Percentiles rank a stretch among this genome's conserved stretches.
Evolutionary conservation across 2,888 invertebrate species (phyloP).

Genomic region (Sesia bembeciformis): DNA sequence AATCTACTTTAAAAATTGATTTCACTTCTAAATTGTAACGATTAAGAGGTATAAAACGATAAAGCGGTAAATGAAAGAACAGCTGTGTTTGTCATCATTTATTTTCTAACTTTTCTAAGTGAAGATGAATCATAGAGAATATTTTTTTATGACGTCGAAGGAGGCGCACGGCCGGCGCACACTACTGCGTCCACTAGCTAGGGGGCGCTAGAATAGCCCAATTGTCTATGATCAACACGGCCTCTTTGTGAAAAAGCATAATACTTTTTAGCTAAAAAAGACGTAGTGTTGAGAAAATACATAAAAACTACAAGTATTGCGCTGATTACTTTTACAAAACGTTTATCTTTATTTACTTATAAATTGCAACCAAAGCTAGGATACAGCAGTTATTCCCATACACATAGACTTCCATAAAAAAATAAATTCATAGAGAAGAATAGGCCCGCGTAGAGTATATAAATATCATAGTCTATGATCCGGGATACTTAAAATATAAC

Average conservation of each 20-base stretch:
- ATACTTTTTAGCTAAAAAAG: slow-evolving; percentile 19
- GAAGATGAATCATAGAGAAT: slow-evolving; percentile 62
- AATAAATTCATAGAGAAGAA: neutral
- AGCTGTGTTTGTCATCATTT: slow-evolving; percentile 68
- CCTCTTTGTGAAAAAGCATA: slow-evolving; percentile 15
- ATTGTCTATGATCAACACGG: slow-evolving; percentile 11
- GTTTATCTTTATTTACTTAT: slow-evolving; percentile 45
- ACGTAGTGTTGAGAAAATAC: slow-evolving; percentile 35
- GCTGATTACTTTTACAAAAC: slow-evolving; percentile 36
- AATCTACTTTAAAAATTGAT: slow-evolving; percentile 40
- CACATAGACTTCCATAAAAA: neutral
- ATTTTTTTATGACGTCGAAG: slow-evolving; percentile 46
- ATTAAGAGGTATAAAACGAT: slow-evolving; percentile 43
- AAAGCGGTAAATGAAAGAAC: slow-evolving; percentile 71
- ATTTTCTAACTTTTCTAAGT: slow-evolving; percentile 66
- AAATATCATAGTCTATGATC: slow-evolving; percentile 2
- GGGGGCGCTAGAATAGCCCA: slow-evolving; percentile 39
- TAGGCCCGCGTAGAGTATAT: neutral
- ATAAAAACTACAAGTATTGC: slow-evolving; percentile 30
- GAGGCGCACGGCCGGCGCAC: slow-evolving; percentile 59
- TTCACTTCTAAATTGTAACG: slow-evolving; percentile 28
- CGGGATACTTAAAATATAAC: neutral
- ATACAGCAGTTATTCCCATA: slow-evolving; percentile 27
- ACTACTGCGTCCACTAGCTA: slow-evolving; percentile 48
- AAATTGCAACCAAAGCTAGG: slow-evolving; percentile 38